phyloP scores from a whole-genome alignment of 1,140 invertebrate genomes.

The Cydia fagiglandana region DNA sequence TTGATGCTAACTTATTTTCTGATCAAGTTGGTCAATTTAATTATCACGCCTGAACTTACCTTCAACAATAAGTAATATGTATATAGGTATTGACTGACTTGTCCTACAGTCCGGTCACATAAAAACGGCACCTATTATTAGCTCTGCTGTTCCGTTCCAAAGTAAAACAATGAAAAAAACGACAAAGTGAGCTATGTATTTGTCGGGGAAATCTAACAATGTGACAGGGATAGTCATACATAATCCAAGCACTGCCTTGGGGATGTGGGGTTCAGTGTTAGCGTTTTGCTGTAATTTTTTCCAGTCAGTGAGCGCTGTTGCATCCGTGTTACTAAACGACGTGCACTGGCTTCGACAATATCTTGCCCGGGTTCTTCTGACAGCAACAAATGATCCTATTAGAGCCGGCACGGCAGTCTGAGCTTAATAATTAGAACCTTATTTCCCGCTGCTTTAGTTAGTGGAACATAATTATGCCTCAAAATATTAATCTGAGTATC shows the following conservation, averaged over 20 bases:
- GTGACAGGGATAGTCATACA: slow-evolving; percentile 10
- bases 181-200: slow-evolving; percentile 20
- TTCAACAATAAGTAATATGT: background rate
- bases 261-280: background rate
- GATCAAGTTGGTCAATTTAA: no score
- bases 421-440: slow-evolving; percentile 30
- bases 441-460: slow-evolving; percentile 29
- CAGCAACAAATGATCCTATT: slow-evolving; percentile 26
- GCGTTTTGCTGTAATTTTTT: slow-evolving; percentile 29
- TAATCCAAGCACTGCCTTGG: slow-evolving; percentile 19
- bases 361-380: slow-evolving; percentile 25
- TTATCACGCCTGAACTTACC: no score
- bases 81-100: background rate
- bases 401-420: slow-evolving; percentile 24
- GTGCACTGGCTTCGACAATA: slow-evolving; percentile 31
- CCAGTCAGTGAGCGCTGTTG: slow-evolving; percentile 29
- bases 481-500: slow-evolving; percentile 28
- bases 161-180: slow-evolving; percentile 14
- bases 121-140: slow-evolving; percentile 3
- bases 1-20: no score
- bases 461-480: slow-evolving; percentile 26
- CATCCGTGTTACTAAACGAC: background rate
- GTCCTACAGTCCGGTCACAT: background rate
- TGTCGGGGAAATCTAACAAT: slow-evolving; percentile 18
- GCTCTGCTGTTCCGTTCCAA: background rate